phyloP scores from a whole-genome alignment of 2,797 vertebrate species.

The Netta rufina region DNA sequence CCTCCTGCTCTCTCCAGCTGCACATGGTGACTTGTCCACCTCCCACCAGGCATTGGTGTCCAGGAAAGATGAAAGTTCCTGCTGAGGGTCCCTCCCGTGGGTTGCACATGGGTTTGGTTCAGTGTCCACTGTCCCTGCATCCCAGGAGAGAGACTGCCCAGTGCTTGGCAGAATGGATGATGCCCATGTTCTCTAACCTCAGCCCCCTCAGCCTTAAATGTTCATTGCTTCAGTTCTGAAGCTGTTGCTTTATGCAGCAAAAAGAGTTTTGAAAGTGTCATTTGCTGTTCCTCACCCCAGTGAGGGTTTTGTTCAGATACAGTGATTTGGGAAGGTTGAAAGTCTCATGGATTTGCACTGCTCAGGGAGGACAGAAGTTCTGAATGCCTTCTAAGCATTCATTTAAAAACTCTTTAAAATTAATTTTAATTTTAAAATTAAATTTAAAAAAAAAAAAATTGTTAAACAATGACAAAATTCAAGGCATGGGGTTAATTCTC shows the following conservation, averaged over 20 bases:
- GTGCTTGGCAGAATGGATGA: rapidly evolving
- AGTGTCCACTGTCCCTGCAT: not conserved
- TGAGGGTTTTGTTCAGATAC: not conserved
- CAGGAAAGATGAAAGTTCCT: not conserved
- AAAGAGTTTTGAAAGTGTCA: not conserved
- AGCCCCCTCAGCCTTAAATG: not conserved
- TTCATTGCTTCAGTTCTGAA: not conserved
- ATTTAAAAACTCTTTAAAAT: not conserved
- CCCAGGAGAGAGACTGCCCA: not conserved
- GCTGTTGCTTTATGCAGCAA: not conserved
- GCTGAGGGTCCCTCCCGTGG: rapidly evolving
- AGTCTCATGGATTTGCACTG: not conserved
- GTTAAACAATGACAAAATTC: not conserved
- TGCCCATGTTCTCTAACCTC: not conserved
- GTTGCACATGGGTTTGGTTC: not conserved
- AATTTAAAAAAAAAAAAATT: no score
- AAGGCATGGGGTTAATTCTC: not conserved
- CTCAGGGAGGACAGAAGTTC: not conserved
- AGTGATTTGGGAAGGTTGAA: not conserved
- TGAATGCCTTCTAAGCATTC: not conserved
- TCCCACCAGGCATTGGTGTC: not conserved
- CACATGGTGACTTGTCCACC: not conserved
- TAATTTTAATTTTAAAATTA: no score
- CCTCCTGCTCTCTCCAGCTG: not conserved
- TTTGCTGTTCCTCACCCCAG: not conserved